Evolutionary conservation across 2,888 invertebrate species (phyloP).

Genomic region (Patella depressa): DNA sequence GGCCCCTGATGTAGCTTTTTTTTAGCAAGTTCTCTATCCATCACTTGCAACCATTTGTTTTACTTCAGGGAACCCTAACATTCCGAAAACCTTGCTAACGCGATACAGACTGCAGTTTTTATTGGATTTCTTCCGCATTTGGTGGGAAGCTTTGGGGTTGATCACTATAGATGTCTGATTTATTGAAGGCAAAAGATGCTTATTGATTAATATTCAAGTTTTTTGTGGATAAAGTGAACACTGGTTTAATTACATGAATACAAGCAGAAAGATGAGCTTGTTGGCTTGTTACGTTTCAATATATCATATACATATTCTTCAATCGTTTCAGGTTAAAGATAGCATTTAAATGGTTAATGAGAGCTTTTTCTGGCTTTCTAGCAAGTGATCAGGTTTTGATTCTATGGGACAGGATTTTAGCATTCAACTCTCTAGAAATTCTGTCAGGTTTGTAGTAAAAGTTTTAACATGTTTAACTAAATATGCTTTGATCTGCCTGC

Average conservation of each 20-base stretch:
- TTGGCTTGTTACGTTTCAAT: background rate
- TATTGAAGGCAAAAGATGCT: background rate
- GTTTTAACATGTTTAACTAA: too few species aligned
- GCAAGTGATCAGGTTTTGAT: conserved; percentile 92
- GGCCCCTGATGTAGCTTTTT: too few species aligned
- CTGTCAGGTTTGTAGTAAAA: conserved; percentile 75
- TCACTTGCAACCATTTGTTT: too few species aligned
- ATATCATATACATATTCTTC: background rate
- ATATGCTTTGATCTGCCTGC: too few species aligned
- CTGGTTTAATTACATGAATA: conserved; percentile 3
- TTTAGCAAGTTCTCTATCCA: too few species aligned
- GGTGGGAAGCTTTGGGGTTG: too few species aligned
- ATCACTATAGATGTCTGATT: background rate
- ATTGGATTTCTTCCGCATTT: too few species aligned
- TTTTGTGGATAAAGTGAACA: background rate
- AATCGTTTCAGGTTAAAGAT: conserved; percentile 80
- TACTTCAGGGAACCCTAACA: too few species aligned
- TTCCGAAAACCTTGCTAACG: too few species aligned
- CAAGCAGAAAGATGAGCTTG: background rate
- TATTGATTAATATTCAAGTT: background rate
- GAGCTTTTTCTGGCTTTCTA: conserved; percentile 94
- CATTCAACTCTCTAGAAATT: conserved; percentile 92
- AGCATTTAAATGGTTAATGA: conserved; percentile 96
- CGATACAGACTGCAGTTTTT: too few species aligned
- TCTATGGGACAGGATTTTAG: conserved; percentile 92